These are phyloP conservation scores for Chrysogorgia sp. DNA, from an alignment of 92 coral and sea anemone species.

Conservation along the genomic window DNA sequence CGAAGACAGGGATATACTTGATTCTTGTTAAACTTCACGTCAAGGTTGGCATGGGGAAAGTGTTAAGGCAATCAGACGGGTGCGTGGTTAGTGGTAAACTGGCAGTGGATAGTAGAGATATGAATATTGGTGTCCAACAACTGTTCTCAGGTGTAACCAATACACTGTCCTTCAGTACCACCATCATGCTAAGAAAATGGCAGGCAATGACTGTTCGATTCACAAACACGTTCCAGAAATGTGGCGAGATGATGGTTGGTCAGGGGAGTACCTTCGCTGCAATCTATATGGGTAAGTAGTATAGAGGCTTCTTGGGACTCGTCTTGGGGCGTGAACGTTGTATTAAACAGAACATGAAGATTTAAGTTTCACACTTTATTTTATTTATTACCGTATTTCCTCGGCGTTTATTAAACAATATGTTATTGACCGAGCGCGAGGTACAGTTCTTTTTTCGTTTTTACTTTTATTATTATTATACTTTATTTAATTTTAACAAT, in stretches of 20 bases:
- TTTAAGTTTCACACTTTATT: no score
- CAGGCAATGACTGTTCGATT: conserved; percentile 10
- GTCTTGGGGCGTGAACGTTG: no score
- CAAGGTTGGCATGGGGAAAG: neutral
- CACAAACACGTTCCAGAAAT: neutral
- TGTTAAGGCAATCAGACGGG: neutral
- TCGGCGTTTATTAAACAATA: no score
- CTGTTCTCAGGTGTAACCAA: neutral
- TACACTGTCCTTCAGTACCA: conserved; percentile 7
- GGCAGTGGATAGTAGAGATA: conserved; percentile 8
- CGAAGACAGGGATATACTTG: conserved; percentile 5
- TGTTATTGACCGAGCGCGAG: no score
- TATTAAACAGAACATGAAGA: no score
- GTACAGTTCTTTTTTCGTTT: no score
- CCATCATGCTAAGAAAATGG: conserved; percentile 8
- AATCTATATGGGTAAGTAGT: conserved; percentile 1
- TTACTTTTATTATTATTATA: no score
- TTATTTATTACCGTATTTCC: no score
- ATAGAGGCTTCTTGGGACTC: neutral
- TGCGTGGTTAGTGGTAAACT: neutral
- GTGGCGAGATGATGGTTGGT: neutral
- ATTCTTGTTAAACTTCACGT: conserved; percentile 21
- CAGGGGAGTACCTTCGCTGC: conserved; percentile 17
- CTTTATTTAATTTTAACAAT: no score
- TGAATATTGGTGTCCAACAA: neutral